These are phyloP conservation scores for Formica aserva DNA, from an alignment of 2,888 invertebrate genomes.

Conservation along the genomic window DNA sequence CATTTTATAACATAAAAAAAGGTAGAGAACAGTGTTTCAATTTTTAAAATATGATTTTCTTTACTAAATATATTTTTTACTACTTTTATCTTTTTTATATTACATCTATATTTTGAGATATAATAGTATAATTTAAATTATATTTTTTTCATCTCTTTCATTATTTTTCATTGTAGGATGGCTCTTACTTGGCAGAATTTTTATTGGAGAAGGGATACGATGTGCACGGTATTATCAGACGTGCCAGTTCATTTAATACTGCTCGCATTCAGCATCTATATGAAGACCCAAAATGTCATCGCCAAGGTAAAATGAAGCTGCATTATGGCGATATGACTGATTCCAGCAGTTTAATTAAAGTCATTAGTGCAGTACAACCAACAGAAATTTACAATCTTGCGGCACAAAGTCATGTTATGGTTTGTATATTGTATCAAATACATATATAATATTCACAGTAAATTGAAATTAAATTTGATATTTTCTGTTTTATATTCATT, in stretches of 20 bases:
- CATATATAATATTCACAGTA: background rate
- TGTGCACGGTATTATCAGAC: constrained; percentile 97
- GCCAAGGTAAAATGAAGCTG: constrained; percentile 95
- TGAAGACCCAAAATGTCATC: constrained; percentile 95
- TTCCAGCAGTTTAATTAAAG: constrained; percentile 96
- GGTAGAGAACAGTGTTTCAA: background rate
- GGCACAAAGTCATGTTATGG: constrained; percentile 99
- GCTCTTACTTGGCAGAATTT: constrained; percentile 98
- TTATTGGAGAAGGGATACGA: constrained; percentile 96
- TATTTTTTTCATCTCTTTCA: background rate
- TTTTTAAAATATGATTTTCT: background rate
- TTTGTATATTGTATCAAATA: constrained; percentile 81
- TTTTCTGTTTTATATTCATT: constrained; percentile 11
- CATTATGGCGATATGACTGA: constrained; percentile 99
- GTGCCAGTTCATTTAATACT: constrained; percentile 99
- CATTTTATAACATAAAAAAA: background rate
- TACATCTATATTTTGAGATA: background rate
- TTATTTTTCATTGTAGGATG: constrained; percentile 90
- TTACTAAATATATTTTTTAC: background rate
- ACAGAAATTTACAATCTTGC: constrained; percentile 99
- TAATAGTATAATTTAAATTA: background rate
- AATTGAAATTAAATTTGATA: background rate
- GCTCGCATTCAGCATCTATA: constrained; percentile 98
- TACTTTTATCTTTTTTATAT: background rate
- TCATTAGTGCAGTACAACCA: constrained; percentile 92